Percentiles rank a stretch among this genome's conserved stretches.
phyloP scores from a whole-genome alignment of 2,113 vertebrate species.

The Ginglymostoma cirratum region DNA sequence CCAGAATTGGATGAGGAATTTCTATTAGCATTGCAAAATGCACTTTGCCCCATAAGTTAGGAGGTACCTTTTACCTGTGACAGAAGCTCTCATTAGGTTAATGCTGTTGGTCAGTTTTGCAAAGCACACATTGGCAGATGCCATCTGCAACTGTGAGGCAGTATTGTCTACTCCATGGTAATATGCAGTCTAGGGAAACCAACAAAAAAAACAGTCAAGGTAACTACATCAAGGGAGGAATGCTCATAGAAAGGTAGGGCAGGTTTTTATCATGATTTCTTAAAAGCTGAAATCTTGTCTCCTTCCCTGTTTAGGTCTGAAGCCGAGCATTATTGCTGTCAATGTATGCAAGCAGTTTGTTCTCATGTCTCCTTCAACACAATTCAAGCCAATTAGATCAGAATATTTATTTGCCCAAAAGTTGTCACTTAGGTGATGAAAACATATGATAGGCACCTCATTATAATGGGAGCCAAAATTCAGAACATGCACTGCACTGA shows the following conservation, averaged over 20 bases:
- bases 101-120: conserved; percentile 61
- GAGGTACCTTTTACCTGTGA: conserved; percentile 56
- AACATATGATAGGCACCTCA: not conserved
- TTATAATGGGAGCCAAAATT: not conserved
- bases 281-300: not conserved
- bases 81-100: conserved; percentile 70
- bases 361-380: not conserved
- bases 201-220: not conserved
- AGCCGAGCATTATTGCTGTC: not conserved
- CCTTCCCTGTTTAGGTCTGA: not conserved
- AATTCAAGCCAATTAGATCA: not conserved
- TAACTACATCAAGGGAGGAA: not conserved
- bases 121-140: conserved; percentile 62
- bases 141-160: conserved; percentile 67
- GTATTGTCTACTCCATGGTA: conserved; percentile 75
- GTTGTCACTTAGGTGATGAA: not conserved
- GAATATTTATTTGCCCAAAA: not conserved
- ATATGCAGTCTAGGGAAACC: conserved; percentile 55
- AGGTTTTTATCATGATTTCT: not conserved
- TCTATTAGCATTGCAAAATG: not conserved
- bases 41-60: not conserved
- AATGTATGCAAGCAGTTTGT: not conserved
- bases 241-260: not conserved
- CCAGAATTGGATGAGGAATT: not conserved
- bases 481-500: not conserved